Base-by-base conservation (phyloP, 2,888 invertebrate species). In the Perdita meconis region DNA sequence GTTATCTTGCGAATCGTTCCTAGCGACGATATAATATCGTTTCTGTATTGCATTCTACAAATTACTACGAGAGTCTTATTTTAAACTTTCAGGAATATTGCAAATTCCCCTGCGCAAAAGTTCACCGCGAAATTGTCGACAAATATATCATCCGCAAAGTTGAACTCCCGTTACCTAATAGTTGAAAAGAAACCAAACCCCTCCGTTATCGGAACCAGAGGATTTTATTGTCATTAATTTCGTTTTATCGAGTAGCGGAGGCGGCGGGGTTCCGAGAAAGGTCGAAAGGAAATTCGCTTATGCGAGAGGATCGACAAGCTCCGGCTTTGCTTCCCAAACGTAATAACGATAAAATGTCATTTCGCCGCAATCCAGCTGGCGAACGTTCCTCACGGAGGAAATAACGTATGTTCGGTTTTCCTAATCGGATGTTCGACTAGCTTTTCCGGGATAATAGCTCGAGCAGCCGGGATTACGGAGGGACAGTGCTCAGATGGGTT, bases 361-460 rank as follows among this genome's bases (percentile, higher is more conserved):
- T 87, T 80, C 65, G 72, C 72, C 57, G 50, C 76, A 50, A 76
- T 64, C 64, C 56, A 65, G 56, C 65, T 61, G 61, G 51, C 56
- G 69, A 66, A 38, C 69, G 74, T 68, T 79, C 70, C 60, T 69
- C 66, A 53, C 71, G 70, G 64, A 77, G 86, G 86, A 88, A 86
- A 85, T 89, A 89, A 89, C 88, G 86, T 89, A 88, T 88, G 89
- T 90, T 87, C 87, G 87, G 84, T 83, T 87, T 87, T 90, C 87
- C 86, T 90, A 89, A 90, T 90, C 89, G 89, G 88, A 90, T 89
- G 87, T 89, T 89, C 86, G 87, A 88, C 83, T 85, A 83, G 88
- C 87, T 89, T 88, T 89, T 84, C 87, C 72, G 80, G 89, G 88
- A 89, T 89, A 89, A 89, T 89, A 88, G 87, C 81, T 76, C 74